Conservation (phyloP, 2,113 vertebrate species). For the Hoplias malabaricus region DNA sequence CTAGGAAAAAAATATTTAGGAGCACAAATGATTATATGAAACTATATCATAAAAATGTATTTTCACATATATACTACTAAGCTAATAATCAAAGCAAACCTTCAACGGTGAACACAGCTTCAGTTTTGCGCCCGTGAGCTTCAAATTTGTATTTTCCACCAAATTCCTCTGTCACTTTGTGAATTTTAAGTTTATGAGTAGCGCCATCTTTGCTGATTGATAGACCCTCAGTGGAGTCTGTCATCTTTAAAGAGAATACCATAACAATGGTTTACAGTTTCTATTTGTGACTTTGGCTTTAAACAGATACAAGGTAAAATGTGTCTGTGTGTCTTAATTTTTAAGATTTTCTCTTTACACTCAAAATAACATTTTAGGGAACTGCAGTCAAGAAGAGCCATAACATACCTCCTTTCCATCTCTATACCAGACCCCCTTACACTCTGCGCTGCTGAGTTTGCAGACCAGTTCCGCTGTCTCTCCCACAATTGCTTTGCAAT, state of each 20-base stretch:
- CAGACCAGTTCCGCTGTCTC: conserved; percentile 78
- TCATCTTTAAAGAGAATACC: conserved; percentile 68
- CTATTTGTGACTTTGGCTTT: no score
- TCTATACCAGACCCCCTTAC: conserved; percentile 82
- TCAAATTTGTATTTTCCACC: conserved; percentile 86
- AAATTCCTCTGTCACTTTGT: conserved; percentile 72
- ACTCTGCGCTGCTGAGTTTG: conserved; percentile 74
- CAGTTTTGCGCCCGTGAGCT: conserved; percentile 76
- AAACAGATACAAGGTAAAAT: no score
- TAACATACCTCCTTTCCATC: conserved; percentile 81
- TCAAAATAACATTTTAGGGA: background rate
- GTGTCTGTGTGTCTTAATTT: no score
- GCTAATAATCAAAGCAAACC: conserved; percentile 59
- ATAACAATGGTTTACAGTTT: background rate
- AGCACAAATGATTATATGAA: background rate
- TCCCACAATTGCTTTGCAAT: conserved; percentile 74
- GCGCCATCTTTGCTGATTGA: conserved; percentile 78
- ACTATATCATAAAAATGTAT: background rate
- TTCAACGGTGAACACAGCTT: conserved; percentile 72
- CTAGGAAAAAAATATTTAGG: conserved; percentile 60
- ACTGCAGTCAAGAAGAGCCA: background rate
- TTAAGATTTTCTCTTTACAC: background rate
- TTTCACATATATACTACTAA: background rate
- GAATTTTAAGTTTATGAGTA: conserved; percentile 78
- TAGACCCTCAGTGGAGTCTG: conserved; percentile 66